A percentile compares a stretch with the other conserved stretches of the same genome.
These are phyloP conservation scores for Grallaria varia DNA, from an alignment of 2,113 vertebrate species.

Conservation along the genomic window DNA sequence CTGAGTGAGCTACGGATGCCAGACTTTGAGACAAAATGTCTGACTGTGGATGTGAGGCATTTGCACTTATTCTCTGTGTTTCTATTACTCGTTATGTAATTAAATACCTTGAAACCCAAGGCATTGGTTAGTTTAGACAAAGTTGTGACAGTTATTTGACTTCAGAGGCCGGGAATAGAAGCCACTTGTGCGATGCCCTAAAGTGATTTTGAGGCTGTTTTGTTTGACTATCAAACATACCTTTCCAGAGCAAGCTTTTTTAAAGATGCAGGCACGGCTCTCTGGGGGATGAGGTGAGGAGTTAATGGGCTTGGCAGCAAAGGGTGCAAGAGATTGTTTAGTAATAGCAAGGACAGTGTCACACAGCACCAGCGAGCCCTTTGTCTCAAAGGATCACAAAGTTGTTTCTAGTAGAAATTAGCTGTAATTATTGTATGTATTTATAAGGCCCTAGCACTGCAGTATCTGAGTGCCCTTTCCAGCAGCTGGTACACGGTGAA, in stretches of 20 bases:
- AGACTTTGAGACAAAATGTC: constrained; percentile 74
- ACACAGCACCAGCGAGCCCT: background rate
- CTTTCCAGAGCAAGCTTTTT: constrained; percentile 19
- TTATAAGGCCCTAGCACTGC: background rate
- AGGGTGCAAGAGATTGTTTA: background rate
- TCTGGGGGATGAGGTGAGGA: background rate
- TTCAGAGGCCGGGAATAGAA: constrained; percentile 33
- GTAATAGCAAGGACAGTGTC: background rate
- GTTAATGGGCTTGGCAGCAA: background rate
- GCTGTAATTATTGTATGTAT: background rate
- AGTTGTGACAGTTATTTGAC: constrained; percentile 63
- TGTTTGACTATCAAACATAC: constrained; percentile 27
- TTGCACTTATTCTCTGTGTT: constrained; percentile 48
- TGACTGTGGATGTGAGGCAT: constrained; percentile 21
- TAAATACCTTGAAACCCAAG: constrained; percentile 38
- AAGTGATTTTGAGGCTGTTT: constrained; percentile 42
- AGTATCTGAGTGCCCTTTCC: background rate
- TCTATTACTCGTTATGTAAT: constrained; percentile 57
- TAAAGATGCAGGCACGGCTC: background rate
- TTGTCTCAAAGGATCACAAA: background rate
- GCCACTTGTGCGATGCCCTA: constrained; percentile 17
- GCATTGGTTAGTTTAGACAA: constrained; percentile 27
- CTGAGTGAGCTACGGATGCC: constrained; percentile 56
- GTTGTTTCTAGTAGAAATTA: background rate
- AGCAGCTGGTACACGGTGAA: background rate